A percentile compares a stretch with the other conserved stretches of the same genome.
phyloP scores from a whole-genome alignment of 2,797 vertebrate genomes.

The Pelodytes ibericus region DNA sequence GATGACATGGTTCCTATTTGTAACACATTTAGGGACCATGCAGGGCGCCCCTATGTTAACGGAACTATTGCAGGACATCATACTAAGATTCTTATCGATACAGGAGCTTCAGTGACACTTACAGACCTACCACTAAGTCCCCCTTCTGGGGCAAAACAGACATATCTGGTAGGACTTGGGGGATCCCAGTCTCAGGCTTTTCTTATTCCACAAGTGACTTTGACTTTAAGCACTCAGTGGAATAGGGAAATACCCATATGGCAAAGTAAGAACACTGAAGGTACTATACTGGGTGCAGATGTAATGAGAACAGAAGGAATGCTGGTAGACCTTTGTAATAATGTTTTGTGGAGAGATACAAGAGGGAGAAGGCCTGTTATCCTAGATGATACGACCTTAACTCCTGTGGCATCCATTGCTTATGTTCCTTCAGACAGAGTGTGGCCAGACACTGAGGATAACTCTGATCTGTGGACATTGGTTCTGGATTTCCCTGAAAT shows the following conservation, averaged over 20 bases:
- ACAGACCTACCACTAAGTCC: background rate
- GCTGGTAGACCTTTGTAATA: conserved; percentile 3
- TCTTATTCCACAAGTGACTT: background rate
- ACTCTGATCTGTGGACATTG: background rate
- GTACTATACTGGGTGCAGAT: background rate
- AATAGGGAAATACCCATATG: background rate
- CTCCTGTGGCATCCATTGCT: conserved; percentile 3
- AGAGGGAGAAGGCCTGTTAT: conserved; percentile 9
- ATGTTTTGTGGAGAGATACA: background rate
- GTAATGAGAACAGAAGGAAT: conserved; percentile 6
- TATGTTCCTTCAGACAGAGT: background rate
- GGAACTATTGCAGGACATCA: background rate
- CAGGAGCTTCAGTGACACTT: background rate
- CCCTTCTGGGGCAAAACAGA: background rate
- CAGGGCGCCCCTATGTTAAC: background rate
- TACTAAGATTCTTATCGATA: background rate
- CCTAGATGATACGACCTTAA: background rate
- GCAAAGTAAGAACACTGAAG: conserved; percentile 4
- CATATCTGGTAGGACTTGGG: background rate
- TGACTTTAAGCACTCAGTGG: background rate
- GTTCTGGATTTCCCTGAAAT: conserved; percentile 5
- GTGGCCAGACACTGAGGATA: background rate
- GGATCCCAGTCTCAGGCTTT: conserved; percentile 7
- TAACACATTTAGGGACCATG: conserved; percentile 4
- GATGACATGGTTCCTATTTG: conserved; percentile 7